These are phyloP conservation scores for Mya arenaria DNA, from an alignment of 1,140 invertebrate species.

Conservation along the genomic window DNA sequence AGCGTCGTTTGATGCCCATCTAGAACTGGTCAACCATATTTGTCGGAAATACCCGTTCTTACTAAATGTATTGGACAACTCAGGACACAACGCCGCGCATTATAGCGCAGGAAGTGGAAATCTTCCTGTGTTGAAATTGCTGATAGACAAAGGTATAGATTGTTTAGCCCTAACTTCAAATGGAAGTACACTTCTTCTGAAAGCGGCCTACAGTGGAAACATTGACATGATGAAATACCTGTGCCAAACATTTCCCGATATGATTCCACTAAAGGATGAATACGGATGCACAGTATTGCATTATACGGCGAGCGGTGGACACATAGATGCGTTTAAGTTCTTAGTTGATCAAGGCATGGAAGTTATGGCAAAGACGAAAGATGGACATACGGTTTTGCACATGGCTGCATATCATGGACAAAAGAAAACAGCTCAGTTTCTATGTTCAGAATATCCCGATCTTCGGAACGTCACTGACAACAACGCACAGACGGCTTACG, in stretches of 20 bases:
- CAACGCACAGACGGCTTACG: too few species aligned
- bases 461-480: constrained; percentile 17
- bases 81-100: constrained; percentile 32
- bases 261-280: constrained; percentile 5
- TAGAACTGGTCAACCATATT: constrained; percentile 22
- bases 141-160: constrained; percentile 33
- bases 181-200: constrained; percentile 40
- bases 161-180: constrained; percentile 8
- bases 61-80: neutral
- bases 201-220: constrained; percentile 29
- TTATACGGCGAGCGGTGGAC: constrained; percentile 35
- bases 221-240: constrained; percentile 15
- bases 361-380: constrained; percentile 38
- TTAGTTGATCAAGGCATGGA: neutral
- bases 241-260: neutral
- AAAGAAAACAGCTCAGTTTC: neutral
- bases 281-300: constrained; percentile 39
- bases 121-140: neutral
- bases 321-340: constrained; percentile 23
- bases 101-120: constrained; percentile 47
- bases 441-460: constrained; percentile 40
- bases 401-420: constrained; percentile 46
- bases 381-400: constrained; percentile 40
- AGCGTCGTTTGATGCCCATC: constrained; percentile 24
- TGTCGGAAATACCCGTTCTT: constrained; percentile 25